phyloP scores from a whole-genome alignment of 2,113 vertebrate species.

The Oreochromis tanganicae region DNA sequence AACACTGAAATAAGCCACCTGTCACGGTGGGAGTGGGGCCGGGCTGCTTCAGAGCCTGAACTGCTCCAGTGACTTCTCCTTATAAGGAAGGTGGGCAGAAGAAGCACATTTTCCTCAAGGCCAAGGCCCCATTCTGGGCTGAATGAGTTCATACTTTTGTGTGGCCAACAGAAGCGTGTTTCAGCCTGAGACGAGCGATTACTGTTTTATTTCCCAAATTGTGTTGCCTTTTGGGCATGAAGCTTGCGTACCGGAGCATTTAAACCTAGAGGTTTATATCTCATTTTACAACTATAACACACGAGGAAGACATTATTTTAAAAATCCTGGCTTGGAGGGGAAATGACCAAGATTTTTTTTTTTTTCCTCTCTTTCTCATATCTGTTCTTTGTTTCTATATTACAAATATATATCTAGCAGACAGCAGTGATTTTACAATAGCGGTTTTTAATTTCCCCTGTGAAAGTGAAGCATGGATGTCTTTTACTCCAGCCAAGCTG shows the following conservation, averaged over 20 bases:
- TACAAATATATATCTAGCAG: neutral
- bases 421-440: neutral
- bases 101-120: slow-evolving; percentile 29
- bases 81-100: slow-evolving; percentile 60
- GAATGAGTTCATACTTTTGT: slow-evolving; percentile 10
- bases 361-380: neutral
- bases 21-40: slow-evolving; percentile 15
- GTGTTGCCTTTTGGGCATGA: neutral
- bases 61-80: slow-evolving; percentile 38
- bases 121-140: neutral
- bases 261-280: neutral
- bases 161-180: neutral
- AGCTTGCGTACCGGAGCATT: rapidly evolving
- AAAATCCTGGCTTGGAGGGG: neutral
- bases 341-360: neutral
- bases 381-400: neutral
- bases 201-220: neutral
- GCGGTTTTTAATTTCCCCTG: neutral
- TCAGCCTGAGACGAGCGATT: neutral
- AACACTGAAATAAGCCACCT: slow-evolving; percentile 59
- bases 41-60: neutral
- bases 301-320: neutral
- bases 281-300: neutral
- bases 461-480: neutral
- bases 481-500: neutral